Percentiles rank a stretch among this genome's conserved stretches.
These are phyloP conservation scores for Nomia melanderi DNA, from an alignment of 1,140 invertebrate species.

Conservation along the genomic window DNA sequence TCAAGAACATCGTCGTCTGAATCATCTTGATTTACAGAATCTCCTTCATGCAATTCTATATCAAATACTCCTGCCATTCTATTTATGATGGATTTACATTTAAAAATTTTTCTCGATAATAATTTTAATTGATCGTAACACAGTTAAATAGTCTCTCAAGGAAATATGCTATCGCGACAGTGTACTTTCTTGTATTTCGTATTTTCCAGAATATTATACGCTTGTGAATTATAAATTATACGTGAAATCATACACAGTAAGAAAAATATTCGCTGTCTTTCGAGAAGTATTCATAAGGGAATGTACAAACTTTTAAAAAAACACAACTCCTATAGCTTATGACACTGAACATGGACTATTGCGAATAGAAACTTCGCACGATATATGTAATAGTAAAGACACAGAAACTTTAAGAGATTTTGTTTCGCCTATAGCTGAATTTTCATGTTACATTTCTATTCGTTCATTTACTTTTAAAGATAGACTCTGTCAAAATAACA, in stretches of 20 bases:
- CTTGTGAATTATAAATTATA: background rate
- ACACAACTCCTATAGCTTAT: background rate
- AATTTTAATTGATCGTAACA: conserved; percentile 23
- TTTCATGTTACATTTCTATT: background rate
- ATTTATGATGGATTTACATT: conserved; percentile 69
- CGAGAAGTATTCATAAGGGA: background rate
- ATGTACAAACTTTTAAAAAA: conserved; percentile 5
- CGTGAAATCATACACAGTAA: background rate
- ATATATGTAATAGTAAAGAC: background rate
- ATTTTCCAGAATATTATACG: background rate
- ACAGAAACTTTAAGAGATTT: background rate
- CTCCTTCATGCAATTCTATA: conserved; percentile 91
- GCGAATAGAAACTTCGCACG: conserved; percentile 5
- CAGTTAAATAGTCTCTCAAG: background rate
- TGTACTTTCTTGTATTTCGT: conserved; percentile 10
- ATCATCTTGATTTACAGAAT: conserved; percentile 85
- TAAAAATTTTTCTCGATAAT: conserved; percentile 39
- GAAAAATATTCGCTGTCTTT: background rate
- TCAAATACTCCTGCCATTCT: conserved; percentile 93
- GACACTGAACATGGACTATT: background rate
- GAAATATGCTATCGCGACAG: background rate
- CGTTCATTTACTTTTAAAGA: too few species aligned
- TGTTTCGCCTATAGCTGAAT: background rate
- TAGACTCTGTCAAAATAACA: too few species aligned
- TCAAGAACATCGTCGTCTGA: conserved; percentile 93